A percentile compares a stretch with the other conserved stretches of the same genome.
These are phyloP conservation scores for Tachysurus fulvidraco DNA, from an alignment of 2,113 vertebrate species.

Conservation along the genomic window DNA sequence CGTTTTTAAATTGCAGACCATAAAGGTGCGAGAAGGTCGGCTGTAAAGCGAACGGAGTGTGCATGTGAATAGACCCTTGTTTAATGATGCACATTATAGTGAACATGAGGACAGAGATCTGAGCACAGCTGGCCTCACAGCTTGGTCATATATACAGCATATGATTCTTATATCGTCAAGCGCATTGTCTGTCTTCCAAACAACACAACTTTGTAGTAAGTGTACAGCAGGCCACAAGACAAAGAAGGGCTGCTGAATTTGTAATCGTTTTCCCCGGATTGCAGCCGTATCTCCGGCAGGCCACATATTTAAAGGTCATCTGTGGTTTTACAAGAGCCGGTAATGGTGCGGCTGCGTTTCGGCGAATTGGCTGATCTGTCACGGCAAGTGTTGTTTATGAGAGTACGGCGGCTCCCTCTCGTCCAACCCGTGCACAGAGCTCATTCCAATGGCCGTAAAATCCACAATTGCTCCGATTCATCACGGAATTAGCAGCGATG, in stretches of 20 bases:
- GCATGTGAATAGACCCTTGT: neutral
- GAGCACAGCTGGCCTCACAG: slow-evolving; percentile 27
- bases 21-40: slow-evolving; percentile 31
- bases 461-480: slow-evolving; percentile 68
- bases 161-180: neutral
- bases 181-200: slow-evolving; percentile 38
- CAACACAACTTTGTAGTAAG: slow-evolving; percentile 40
- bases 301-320: slow-evolving; percentile 71
- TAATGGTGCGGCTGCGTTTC: slow-evolving; percentile 64
- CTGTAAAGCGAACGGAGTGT: slow-evolving; percentile 2
- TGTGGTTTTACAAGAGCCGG: slow-evolving; percentile 68
- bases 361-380: slow-evolving; percentile 70
- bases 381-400: slow-evolving; percentile 69
- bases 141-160: slow-evolving; percentile 19
- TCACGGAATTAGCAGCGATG: slow-evolving; percentile 67
- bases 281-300: slow-evolving; percentile 55
- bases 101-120: slow-evolving; percentile 1
- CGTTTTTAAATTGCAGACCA: neutral
- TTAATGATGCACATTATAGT: slow-evolving; percentile 23
- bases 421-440: slow-evolving; percentile 51
- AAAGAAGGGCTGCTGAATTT: slow-evolving; percentile 50
- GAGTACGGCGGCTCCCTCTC: slow-evolving; percentile 56
- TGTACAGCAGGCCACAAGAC: slow-evolving; percentile 46
- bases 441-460: slow-evolving; percentile 68
- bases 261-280: slow-evolving; percentile 60